These are phyloP conservation scores for Pogonocichla stellata DNA, from an alignment of 2,113 vertebrate genomes.

Conservation along the genomic window DNA sequence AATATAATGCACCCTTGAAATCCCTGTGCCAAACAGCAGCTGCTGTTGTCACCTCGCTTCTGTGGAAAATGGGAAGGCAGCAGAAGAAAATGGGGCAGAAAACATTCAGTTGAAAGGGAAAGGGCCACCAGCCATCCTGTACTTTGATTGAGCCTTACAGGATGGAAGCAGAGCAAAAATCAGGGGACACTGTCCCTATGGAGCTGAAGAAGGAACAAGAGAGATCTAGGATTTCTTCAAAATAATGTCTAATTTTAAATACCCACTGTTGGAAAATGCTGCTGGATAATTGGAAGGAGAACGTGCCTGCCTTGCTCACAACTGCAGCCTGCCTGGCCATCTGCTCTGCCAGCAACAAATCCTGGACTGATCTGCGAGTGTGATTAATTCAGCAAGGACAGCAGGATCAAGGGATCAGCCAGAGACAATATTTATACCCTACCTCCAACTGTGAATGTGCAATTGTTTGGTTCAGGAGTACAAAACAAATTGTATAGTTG, in stretches of 20 bases:
- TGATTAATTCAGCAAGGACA: constrained; percentile 24
- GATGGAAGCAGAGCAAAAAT: neutral
- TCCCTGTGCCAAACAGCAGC: neutral
- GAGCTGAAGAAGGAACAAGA: neutral
- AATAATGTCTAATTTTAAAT: neutral
- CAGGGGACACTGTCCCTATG: neutral
- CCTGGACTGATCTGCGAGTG: neutral
- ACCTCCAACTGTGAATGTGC: constrained; percentile 39
- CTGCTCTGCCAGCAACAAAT: constrained; percentile 49
- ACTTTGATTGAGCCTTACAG: neutral
- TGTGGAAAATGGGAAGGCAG: neutral
- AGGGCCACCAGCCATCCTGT: neutral
- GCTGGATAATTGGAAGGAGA: neutral
- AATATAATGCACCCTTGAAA: neutral
- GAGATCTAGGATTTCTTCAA: neutral
- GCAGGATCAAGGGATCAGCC: constrained; percentile 46
- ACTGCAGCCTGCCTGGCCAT: constrained; percentile 25
- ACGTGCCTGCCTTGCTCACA: neutral
- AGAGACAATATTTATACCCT: constrained; percentile 14
- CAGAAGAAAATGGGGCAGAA: constrained; percentile 22
- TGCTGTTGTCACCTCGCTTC: neutral
- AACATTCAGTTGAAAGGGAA: neutral
- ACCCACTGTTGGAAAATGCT: neutral
- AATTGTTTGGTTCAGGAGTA: constrained; percentile 9
- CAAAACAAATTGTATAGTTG: neutral